Base-by-base conservation (phyloP, 92 coral and sea anemone genomes). In the Paramuricea clavata region DNA sequence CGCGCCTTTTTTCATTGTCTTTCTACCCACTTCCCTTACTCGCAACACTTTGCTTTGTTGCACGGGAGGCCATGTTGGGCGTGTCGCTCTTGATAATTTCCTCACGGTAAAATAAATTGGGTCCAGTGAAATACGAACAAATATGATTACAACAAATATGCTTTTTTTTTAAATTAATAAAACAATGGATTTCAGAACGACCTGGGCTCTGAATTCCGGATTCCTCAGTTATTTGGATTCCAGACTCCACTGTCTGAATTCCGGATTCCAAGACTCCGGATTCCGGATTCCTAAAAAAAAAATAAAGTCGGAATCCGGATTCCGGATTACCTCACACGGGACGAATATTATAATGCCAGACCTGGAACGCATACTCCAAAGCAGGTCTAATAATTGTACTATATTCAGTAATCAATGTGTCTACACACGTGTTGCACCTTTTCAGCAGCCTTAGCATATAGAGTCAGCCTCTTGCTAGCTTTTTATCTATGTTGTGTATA, bases 81-180 rank as follows among this genome's bases (percentile, higher is more conserved):
- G 83, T 75, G 6, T 71, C 87, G 47, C 87, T 50, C 19, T 87
- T 36, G 52, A 89, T 85, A 9, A 85, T 79, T 32, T 89, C 86
- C n/a, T 89, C 90, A 0, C 75, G 91, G 30, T 87, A 89, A 67
- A 47, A 76, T 19, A 81, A 89, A 78, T 89, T 84, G 1, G 93
- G 91, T 31, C 88, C 93, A 0, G 91, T 90, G 76, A 90, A 90
- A 68, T 69, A 87, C 0, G 82, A 81, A 50, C 87, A 73, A 13
- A n/a, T n/a, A n/a, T n/a, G n/a, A n/a, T n/a, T n/a, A n/a, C n/a
- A n/a, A n/a, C n/a, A n/a, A n/a, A n/a, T n/a, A n/a, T n/a, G n/a
- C n/a, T n/a, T n/a, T n/a, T n/a, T n/a, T n/a, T n/a, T n/a, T n/a
- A n/a, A n/a, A n/a, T n/a, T n/a, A n/a, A n/a, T n/a, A n/a, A n/a